Evolutionary conservation across 2,113 vertebrate genomes (phyloP), one percentile per base, ranked within the genome.

Genomic region (Engraulis encrasicolus): DNA sequence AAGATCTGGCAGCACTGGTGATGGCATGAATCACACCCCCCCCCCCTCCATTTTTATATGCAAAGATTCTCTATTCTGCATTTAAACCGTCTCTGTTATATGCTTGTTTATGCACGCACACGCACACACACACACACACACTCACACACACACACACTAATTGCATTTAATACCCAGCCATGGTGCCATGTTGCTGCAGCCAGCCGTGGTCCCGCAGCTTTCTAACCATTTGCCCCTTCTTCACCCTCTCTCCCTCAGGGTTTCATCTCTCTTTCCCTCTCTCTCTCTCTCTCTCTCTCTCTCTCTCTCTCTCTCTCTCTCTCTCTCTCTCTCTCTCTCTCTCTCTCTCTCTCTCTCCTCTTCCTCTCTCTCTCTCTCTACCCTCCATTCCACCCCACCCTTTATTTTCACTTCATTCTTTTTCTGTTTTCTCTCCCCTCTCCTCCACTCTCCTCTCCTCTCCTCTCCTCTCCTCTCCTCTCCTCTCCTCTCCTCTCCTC

Each of bases 241-340:
- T 36, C 61, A n/a, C 23, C 23, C n/a, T n/a, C n/a, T 17, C 36
- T 82, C 81, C 81, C 81, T 34, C 27, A 5, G 17, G 81, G 54
- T 7, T 15, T 18, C 34, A 45, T 38, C 15, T 66, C 15, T 12
- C 54, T 20, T 82, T 50, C 45, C 36, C 9, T 17, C 18, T 19
- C 54, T 19, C 18, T n/a, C 23, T n/a, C 23, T n/a, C 54, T 58
- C 6, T 14, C 14, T 20, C 14, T 1, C n/a, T 20, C 52, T 20
- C 23, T 52, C 50, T n/a, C n/a, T n/a, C n/a, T n/a, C n/a, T n/a
- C n/a, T n/a, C n/a, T n/a, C 12, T 19, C n/a, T 23, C 58, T 11
- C 11, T 23, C 27, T 9, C 23, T 23, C 58, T 23, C 4, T 20
- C 11, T 20, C 19, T 6, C 20, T 23, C 54, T n/a, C 23, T 18